Percentiles rank a stretch among this genome's conserved stretches.
Evolutionary conservation across 2,888 invertebrate genomes (phyloP).

Genomic region (Noctua janthe): DNA sequence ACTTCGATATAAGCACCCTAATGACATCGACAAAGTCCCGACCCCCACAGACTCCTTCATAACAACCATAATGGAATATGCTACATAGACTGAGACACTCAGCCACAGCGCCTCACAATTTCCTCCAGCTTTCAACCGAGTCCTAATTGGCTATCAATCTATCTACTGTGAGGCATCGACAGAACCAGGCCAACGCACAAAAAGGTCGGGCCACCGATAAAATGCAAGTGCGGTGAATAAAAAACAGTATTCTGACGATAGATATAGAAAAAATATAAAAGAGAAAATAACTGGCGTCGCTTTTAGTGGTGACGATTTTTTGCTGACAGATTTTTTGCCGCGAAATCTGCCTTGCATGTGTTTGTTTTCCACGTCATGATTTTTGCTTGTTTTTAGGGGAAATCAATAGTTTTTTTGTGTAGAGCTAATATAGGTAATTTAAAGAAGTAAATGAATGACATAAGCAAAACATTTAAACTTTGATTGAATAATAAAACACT

Average conservation of each 20-base stretch:
- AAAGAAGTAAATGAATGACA: no score
- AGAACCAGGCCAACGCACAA: constrained; percentile 61
- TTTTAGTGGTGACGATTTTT: constrained; percentile 61
- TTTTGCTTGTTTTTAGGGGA: background rate
- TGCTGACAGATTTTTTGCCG: constrained; percentile 23
- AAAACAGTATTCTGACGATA: constrained; percentile 61
- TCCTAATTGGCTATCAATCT: constrained; percentile 63
- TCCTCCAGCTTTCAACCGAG: constrained; percentile 35
- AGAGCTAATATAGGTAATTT: background rate
- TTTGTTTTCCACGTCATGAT: background rate
- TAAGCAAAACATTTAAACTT: background rate
- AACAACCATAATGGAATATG: constrained; percentile 15
- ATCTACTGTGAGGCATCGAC: constrained; percentile 40
- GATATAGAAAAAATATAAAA: constrained; percentile 52
- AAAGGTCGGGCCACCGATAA: constrained; percentile 59
- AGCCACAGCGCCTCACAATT: constrained; percentile 35
- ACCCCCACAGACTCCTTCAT: background rate
- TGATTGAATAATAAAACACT: background rate
- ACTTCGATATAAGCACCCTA: background rate
- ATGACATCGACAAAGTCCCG: background rate
- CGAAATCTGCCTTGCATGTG: background rate
- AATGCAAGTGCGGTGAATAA: constrained; percentile 67
- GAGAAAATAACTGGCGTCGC: constrained; percentile 39
- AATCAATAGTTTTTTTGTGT: no score
- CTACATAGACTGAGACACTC: background rate